Evolutionary conservation across 2,888 invertebrate species (phyloP).

Genomic region (Trypoxylon attenuatum): DNA sequence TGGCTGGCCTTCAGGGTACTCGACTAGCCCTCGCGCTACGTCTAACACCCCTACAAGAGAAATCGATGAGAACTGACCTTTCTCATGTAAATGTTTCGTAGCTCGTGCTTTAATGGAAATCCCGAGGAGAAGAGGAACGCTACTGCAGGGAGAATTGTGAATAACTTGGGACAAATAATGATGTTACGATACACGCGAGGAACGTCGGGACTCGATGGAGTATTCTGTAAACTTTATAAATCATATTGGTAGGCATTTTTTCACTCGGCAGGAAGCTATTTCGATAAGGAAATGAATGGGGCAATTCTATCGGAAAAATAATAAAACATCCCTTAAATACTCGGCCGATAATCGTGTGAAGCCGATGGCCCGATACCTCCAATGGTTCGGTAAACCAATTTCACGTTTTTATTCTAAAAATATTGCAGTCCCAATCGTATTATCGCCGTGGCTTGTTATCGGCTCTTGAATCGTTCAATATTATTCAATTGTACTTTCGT

Average conservation of each 20-base stretch:
- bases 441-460: no score
- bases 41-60: constrained; percentile 27
- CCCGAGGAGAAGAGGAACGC: no score
- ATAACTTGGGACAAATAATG: no score
- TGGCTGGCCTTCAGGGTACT: constrained; percentile 54
- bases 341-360: constrained; percentile 22
- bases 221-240: constrained; percentile 16
- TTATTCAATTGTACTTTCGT: no score
- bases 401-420: no score
- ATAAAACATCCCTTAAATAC: constrained; percentile 29
- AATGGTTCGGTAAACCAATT: constrained; percentile 42
- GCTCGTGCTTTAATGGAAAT: no score
- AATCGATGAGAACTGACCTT: constrained; percentile 54
- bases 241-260: constrained; percentile 30
- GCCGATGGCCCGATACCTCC: no score
- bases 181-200: no score
- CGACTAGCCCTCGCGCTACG: constrained; percentile 28
- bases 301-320: constrained; percentile 58
- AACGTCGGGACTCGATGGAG: no score
- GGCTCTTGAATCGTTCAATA: no score
- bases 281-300: constrained; percentile 64
- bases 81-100: constrained; percentile 43
- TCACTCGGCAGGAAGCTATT: constrained; percentile 59
- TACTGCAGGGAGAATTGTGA: no score
- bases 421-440: no score